phyloP scores from a whole-genome alignment of 2,113 vertebrate species.

The Prunella fulvescens region DNA sequence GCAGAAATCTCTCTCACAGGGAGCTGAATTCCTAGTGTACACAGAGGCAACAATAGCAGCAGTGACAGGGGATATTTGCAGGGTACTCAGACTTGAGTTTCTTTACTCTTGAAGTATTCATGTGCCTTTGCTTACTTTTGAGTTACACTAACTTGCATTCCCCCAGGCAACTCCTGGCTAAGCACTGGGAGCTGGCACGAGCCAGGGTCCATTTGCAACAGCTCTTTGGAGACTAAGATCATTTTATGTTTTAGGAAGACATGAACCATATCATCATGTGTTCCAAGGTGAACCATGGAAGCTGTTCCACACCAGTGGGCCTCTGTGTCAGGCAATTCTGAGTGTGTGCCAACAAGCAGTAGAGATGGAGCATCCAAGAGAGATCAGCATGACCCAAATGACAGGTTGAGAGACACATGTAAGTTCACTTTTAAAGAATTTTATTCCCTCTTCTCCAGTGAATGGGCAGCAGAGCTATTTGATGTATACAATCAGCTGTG shows the following conservation, averaged over 20 bases:
- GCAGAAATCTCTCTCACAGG: background rate
- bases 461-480: background rate
- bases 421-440: background rate
- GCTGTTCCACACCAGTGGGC: background rate
- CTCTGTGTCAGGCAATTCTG: background rate
- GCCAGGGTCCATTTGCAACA: background rate
- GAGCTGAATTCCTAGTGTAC: background rate
- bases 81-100: background rate
- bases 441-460: background rate
- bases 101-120: background rate
- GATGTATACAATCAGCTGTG: background rate
- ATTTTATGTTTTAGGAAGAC: background rate
- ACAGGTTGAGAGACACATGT: background rate
- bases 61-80: background rate
- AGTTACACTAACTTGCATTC: background rate
- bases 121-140: background rate
- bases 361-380: background rate
- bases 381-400: background rate
- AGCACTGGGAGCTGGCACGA: background rate
- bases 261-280: background rate
- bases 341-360: background rate
- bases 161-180: background rate
- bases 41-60: background rate
- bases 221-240: background rate
- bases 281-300: background rate